These are phyloP conservation scores for Carabus problematicus DNA, from an alignment of 2,888 invertebrate genomes.

Conservation along the genomic window DNA sequence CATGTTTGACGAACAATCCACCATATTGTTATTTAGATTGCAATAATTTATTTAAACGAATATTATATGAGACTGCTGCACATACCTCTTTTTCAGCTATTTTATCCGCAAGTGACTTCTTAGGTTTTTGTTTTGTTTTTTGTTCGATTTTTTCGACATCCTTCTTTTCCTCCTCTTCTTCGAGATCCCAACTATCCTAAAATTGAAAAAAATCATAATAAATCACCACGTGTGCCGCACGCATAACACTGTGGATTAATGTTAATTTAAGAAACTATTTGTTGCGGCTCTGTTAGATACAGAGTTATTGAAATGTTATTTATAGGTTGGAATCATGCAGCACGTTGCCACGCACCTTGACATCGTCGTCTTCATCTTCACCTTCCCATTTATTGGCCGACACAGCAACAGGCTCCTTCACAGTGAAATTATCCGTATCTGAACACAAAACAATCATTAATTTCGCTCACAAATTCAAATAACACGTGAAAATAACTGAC, in stretches of 20 bases:
- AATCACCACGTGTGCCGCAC: no score
- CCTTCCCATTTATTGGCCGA: slow-evolving; percentile 82
- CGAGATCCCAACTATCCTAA: slow-evolving; percentile 96
- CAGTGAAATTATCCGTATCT: slow-evolving; percentile 26
- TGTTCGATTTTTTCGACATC: slow-evolving; percentile 69
- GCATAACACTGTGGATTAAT: no score
- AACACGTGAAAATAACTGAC: slow-evolving; percentile 21
- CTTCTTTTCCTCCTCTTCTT: slow-evolving; percentile 81
- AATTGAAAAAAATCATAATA: slow-evolving; percentile 36
- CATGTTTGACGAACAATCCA: background rate
- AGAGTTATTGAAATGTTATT: slow-evolving; percentile 26
- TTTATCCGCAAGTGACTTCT: slow-evolving; percentile 78
- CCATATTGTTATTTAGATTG: slow-evolving; percentile 1
- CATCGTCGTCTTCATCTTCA: slow-evolving; percentile 86
- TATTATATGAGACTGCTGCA: slow-evolving; percentile 39
- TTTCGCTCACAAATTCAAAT: slow-evolving; percentile 5
- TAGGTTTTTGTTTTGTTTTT: slow-evolving; percentile 72
- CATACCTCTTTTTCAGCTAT: slow-evolving; percentile 87
- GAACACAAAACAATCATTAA: slow-evolving; percentile 12
- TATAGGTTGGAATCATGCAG: slow-evolving; percentile 35
- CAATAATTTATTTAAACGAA: background rate
- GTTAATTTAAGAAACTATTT: no score
- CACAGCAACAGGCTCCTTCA: slow-evolving; percentile 58
- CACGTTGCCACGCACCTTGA: slow-evolving; percentile 69
- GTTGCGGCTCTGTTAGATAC: no score